Percentiles rank a stretch among this genome's conserved stretches.
These are phyloP conservation scores for Nebria brevicollis DNA, from an alignment of 2,888 invertebrate genomes.

Conservation along the genomic window DNA sequence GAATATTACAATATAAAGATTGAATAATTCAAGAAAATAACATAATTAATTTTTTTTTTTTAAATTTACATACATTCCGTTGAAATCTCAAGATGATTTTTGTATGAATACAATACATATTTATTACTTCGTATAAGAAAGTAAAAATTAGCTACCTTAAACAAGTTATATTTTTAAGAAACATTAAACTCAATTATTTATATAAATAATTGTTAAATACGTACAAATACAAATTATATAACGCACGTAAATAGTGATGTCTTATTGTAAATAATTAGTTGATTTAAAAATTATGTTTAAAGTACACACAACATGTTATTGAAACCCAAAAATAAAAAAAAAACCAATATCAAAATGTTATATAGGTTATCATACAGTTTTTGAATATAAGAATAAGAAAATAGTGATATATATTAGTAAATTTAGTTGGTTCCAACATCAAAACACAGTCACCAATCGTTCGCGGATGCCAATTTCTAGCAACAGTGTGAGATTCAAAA, in stretches of 20 bases:
- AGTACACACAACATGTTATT: background rate
- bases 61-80: too few relatives aligned
- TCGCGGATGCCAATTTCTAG: background rate
- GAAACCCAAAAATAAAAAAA: background rate
- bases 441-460: background rate
- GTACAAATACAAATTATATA: background rate
- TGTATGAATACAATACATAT: too few relatives aligned
- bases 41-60: too few relatives aligned
- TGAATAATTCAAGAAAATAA: too few relatives aligned
- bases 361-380: background rate
- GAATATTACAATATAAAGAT: too few relatives aligned
- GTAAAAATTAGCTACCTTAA: too few relatives aligned
- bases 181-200: too few relatives aligned
- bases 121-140: too few relatives aligned
- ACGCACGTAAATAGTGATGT: background rate
- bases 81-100: too few relatives aligned
- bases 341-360: background rate
- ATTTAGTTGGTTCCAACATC: background rate
- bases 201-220: too few relatives aligned
- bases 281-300: background rate
- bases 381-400: background rate
- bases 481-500: slow-evolving; percentile 5
- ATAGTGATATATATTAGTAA: background rate
- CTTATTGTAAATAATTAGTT: too few relatives aligned
- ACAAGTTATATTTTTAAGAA: too few relatives aligned